Percentiles rank a stretch among this genome's conserved stretches.
Conservation (phyloP, 2,888 invertebrate genomes). For the Ditylenchus weischeri region DNA sequence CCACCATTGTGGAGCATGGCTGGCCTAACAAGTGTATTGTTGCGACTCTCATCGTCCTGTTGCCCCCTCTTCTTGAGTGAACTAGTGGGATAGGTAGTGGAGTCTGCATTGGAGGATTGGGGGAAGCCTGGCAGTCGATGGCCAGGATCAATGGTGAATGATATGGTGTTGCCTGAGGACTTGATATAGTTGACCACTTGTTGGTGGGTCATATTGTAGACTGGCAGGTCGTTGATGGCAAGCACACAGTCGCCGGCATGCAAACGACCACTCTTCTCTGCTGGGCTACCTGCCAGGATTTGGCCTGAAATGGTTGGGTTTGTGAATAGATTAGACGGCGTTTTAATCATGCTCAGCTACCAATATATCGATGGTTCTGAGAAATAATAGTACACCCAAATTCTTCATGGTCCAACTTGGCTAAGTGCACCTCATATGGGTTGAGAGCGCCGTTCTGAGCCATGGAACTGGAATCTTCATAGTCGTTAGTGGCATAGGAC, state of each 20-base stretch:
- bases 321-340: too few species aligned
- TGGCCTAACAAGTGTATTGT: too few species aligned
- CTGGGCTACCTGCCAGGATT: slow-evolving; percentile 89
- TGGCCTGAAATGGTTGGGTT: slow-evolving; percentile 68
- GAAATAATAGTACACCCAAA: slow-evolving; percentile 99
- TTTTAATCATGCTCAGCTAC: slow-evolving; percentile 60
- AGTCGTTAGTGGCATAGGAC: slow-evolving; percentile 26
- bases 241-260: slow-evolving; percentile 64
- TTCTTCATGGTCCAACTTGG: slow-evolving; percentile 85
- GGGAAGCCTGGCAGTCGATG: not conserved
- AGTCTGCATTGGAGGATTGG: not conserved
- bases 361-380: slow-evolving; percentile 84
- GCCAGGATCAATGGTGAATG: slow-evolving; percentile 40
- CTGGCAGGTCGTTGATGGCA: slow-evolving; percentile 74
- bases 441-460: slow-evolving; percentile 34
- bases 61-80: not conserved
- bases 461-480: slow-evolving; percentile 11
- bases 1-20: too few species aligned
- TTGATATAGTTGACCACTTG: slow-evolving; percentile 28
- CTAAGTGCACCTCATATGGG: slow-evolving; percentile 90
- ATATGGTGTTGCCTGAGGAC: slow-evolving; percentile 33
- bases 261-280: slow-evolving; percentile 69
- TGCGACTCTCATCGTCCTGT: too few species aligned
- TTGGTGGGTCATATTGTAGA: slow-evolving; percentile 34
- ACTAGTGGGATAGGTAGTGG: slow-evolving; percentile 13